Percentiles rank a stretch among this genome's conserved stretches.
These are phyloP conservation scores for Coregonus ussuriensis DNA, from an alignment of 2,797 vertebrate genomes.

Conservation along the genomic window DNA sequence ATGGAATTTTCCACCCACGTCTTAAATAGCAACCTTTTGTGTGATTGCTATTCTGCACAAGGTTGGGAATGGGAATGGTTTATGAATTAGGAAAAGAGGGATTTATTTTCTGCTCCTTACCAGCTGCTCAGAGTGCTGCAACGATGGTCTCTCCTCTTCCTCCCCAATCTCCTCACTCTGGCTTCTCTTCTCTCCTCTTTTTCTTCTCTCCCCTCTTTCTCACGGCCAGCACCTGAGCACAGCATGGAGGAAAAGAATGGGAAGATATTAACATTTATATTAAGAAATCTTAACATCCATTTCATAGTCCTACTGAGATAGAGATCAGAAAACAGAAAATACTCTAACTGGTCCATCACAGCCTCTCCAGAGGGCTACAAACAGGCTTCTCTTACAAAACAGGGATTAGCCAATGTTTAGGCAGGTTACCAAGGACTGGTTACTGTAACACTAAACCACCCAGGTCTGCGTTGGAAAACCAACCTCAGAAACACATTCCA, in stretches of 20 bases:
- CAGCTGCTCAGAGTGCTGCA: constrained; percentile 63
- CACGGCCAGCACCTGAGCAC: constrained; percentile 51
- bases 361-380: constrained; percentile 42
- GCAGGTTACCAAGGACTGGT: constrained; percentile 53
- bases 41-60: constrained; percentile 52
- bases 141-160: constrained; percentile 61
- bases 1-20: constrained; percentile 61
- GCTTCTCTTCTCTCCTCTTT: constrained; percentile 48
- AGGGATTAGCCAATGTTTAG: constrained; percentile 20
- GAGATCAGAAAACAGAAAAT: too few species aligned
- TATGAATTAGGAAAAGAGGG: constrained; percentile 65
- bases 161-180: constrained; percentile 57
- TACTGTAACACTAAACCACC: constrained; percentile 39
- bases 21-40: constrained; percentile 10
- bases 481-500: constrained; percentile 51
- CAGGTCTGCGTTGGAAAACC: constrained; percentile 19
- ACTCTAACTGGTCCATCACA: not conserved
- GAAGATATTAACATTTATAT: not conserved
- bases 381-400: constrained; percentile 4
- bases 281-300: not conserved
- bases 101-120: constrained; percentile 68
- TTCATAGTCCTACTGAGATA: not conserved
- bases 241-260: not conserved
- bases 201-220: constrained; percentile 32
- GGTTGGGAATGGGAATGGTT: constrained; percentile 65